These are phyloP conservation scores for Eciton burchellii DNA, from an alignment of 1,140 invertebrate species.

Conservation along the genomic window DNA sequence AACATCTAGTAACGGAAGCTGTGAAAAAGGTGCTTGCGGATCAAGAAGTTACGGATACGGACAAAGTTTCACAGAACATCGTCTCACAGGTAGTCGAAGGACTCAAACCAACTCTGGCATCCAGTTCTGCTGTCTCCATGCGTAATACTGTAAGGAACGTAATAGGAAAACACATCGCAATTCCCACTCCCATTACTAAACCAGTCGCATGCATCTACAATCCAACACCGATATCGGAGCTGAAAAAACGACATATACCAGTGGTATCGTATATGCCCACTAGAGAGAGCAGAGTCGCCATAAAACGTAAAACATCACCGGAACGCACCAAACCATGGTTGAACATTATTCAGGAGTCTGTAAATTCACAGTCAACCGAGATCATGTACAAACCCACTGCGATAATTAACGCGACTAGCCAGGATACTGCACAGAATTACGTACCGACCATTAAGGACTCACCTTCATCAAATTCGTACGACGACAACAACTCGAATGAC, in stretches of 20 bases:
- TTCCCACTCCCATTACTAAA: constrained; percentile 67
- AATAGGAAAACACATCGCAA: constrained; percentile 67
- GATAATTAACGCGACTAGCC: constrained; percentile 69
- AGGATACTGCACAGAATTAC: constrained; percentile 74
- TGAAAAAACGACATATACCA: constrained; percentile 86
- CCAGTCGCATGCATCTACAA: constrained; percentile 84
- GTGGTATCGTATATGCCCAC: constrained; percentile 83
- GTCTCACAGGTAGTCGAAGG: constrained; percentile 84
- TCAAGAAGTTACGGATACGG: constrained; percentile 79
- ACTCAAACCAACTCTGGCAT: constrained; percentile 79
- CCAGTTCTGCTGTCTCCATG: constrained; percentile 64
- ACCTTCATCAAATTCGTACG: constrained; percentile 76
- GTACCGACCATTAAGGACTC: constrained; percentile 79
- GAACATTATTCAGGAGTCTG: constrained; percentile 72
- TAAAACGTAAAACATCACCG: constrained; percentile 81
- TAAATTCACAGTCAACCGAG: constrained; percentile 69
- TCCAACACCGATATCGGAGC: constrained; percentile 88
- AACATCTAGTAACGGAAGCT: constrained; percentile 85
- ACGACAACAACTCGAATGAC: constrained; percentile 76
- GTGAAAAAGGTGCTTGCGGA: constrained; percentile 84
- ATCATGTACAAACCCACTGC: constrained; percentile 82
- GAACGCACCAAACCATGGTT: constrained; percentile 78
- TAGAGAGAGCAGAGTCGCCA: constrained; percentile 81
- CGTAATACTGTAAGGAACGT: constrained; percentile 14
- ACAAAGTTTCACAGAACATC: constrained; percentile 82